phyloP scores from a whole-genome alignment of 2,797 vertebrate genomes.

The Naso thynnoides region DNA sequence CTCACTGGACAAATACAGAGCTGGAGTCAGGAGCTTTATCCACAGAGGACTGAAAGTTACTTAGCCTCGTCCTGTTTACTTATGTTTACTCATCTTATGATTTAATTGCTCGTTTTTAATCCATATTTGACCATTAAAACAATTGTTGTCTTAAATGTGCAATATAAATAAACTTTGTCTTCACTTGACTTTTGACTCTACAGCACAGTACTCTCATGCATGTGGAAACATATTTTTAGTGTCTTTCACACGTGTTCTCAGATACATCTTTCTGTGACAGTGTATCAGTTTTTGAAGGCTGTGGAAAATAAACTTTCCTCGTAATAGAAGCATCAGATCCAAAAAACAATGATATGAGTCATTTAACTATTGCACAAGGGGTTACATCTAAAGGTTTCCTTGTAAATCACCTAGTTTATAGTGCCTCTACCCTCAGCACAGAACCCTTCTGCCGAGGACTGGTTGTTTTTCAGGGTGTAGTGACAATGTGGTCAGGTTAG shows the following conservation, averaged over 20 bases:
- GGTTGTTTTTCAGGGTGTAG: slow-evolving; percentile 60
- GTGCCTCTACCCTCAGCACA: slow-evolving; percentile 28
- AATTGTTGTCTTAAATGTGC: no score
- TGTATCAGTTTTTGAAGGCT: background rate
- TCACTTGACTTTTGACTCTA: no score
- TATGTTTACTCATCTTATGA: no score
- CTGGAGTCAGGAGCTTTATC: no score
- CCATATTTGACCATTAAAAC: no score
- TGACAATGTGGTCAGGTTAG: slow-evolving; percentile 61
- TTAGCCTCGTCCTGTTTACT: no score
- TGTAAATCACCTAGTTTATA: slow-evolving; percentile 16
- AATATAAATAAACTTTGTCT: no score
- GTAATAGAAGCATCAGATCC: background rate
- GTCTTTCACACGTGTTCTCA: background rate
- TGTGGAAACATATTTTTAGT: no score
- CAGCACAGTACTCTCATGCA: no score
- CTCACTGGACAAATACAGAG: no score
- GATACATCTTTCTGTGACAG: background rate
- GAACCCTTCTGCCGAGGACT: slow-evolving; percentile 33
- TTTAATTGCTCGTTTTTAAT: no score
- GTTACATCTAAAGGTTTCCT: background rate
- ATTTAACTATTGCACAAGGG: background rate
- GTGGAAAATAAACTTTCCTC: background rate
- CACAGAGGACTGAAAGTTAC: no score
- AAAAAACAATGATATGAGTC: background rate